A percentile compares a stretch with the other conserved stretches of the same genome.
These are phyloP conservation scores for Acheta domesticus DNA, from an alignment of 2,888 invertebrate species.

Conservation along the genomic window DNA sequence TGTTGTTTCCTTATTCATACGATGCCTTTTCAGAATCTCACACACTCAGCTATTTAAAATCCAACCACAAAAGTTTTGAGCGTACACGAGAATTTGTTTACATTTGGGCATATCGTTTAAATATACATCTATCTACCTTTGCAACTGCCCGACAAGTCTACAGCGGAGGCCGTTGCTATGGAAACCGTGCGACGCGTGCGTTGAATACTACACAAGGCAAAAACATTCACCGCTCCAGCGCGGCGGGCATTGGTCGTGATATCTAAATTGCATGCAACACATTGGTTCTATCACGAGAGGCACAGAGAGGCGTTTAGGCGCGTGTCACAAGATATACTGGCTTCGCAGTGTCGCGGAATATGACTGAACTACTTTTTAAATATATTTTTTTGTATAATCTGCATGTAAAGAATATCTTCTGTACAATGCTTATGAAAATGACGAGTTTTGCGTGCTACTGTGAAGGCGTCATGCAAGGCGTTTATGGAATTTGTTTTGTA, in stretches of 20 bases:
- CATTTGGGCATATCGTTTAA: too few species aligned
- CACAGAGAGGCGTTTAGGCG: not conserved
- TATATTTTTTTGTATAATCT: not conserved
- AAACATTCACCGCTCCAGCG: not conserved
- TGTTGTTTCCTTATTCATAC: too few species aligned
- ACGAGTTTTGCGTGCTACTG: not conserved
- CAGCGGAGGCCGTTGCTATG: not conserved
- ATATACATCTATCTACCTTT: too few species aligned
- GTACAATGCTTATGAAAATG: not conserved
- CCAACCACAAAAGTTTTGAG: too few species aligned
- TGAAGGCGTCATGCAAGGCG: not conserved
- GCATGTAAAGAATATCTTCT: not conserved
- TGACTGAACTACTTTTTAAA: slow-evolving; percentile 1
- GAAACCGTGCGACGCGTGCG: not conserved
- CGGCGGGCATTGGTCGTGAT: not conserved
- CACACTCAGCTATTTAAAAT: too few species aligned
- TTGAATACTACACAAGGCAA: slow-evolving; percentile 1
- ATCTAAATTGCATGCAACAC: not conserved
- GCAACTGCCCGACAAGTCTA: too few species aligned
- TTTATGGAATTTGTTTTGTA: not conserved
- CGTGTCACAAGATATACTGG: not conserved
- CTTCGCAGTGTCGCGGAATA: not conserved
- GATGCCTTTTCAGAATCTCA: too few species aligned
- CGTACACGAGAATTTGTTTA: too few species aligned
- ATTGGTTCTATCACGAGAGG: not conserved